Conservation (phyloP, 2,888 invertebrate genomes). For the Drosophila prostipennis region DNA sequence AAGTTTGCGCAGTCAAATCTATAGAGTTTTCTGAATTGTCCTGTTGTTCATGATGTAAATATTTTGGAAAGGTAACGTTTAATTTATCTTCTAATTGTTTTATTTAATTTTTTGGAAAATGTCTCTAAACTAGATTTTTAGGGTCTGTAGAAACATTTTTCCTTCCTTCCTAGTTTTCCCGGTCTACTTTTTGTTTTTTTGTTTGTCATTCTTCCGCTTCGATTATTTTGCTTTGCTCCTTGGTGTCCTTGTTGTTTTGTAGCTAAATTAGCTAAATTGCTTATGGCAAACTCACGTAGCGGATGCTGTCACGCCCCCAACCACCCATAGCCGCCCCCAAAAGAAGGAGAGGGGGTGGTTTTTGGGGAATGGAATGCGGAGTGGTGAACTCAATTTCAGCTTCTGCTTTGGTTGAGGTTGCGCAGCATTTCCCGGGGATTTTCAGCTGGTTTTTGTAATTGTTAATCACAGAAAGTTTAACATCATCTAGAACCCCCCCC, state of each 20-base stretch:
- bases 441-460: constrained; percentile 58
- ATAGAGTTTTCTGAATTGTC: background rate
- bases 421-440: constrained; percentile 34
- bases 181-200: constrained; percentile 43
- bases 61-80: too few relatives aligned
- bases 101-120: too few relatives aligned
- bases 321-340: background rate
- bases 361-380: constrained; percentile 22
- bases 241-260: constrained; percentile 46
- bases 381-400: constrained; percentile 14
- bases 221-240: constrained; percentile 69
- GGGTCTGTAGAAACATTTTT: too few relatives aligned
- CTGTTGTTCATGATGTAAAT: too few relatives aligned
- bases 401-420: constrained; percentile 42
- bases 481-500: constrained; percentile 2
- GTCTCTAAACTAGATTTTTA: too few relatives aligned
- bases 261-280: constrained; percentile 78
- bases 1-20: background rate
- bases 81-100: too few relatives aligned
- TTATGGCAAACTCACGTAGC: constrained; percentile 80
- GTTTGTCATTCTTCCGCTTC: constrained; percentile 68
- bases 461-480: constrained; percentile 71
- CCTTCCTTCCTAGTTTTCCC: background rate
- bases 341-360: background rate
- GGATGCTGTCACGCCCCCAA: constrained; percentile 41